Base-by-base conservation (phyloP, 2,113 vertebrate genomes). In the Lepidothrix coronata region DNA sequence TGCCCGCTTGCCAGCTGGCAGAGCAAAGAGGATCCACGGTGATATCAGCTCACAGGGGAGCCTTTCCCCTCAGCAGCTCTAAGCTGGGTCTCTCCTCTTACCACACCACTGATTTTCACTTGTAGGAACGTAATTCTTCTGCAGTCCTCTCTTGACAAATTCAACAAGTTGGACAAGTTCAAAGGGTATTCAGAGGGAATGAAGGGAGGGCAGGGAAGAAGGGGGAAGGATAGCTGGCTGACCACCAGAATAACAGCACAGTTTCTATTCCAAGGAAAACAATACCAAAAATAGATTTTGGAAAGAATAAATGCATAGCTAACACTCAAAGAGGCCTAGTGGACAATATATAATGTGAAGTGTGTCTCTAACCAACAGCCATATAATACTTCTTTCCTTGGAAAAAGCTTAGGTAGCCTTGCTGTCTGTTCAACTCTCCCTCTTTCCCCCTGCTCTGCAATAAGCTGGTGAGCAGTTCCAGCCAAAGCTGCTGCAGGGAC, bases 181-280 rank as follows among this genome's bases (percentile, higher is more conserved):
- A 96, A 94, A 95, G 88, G 76, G 88, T 91, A 84, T 76, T 74
- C 46, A 23, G 15, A 93, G 83, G 63, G 85, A 96, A 88, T 17
- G 27, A 65, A 68, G 57, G 11, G 77, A 93, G 61, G 85, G 52
- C 39, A 95, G 57, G 35, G 77, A 92, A 85, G 75, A 83, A 85
- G 51, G n/a, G 49, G 59, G 57, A 90, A 93, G 55, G 72, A 80
- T 28, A 88, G 25, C 37, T 94, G 94, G 83, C 79, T 86, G 72
- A 74, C 30, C 67, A 83, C 59, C 95, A 97, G 46, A 90, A 51
- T 31, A 91, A 93, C 35, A 77, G 72, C 46, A 86, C 49, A 19
- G 67, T 35, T 43, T 77, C 79, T 88, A 67, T 88, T 94, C 85
- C 83, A 96, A 92, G 79, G 76, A 71, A 96, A 95, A 96, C 63